Evolutionary conservation across 1,140 invertebrate species (phyloP).

Genomic region (Euwallacea fornicatus): DNA sequence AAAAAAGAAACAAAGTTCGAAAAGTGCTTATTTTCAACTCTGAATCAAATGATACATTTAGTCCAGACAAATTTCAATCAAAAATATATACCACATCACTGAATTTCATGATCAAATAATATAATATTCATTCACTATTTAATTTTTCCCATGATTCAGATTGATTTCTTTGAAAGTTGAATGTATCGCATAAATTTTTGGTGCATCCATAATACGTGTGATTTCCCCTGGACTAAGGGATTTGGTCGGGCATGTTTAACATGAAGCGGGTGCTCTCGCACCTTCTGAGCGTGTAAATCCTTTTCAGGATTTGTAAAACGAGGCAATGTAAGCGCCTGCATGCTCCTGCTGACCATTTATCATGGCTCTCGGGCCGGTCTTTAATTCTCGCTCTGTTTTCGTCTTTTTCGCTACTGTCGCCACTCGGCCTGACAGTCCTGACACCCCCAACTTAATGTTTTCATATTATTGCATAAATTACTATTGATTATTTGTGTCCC

Average conservation of each 20-base stretch:
- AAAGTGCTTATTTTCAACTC: conserved; percentile 12
- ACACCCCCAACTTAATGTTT: conserved; percentile 34
- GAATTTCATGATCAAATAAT: neutral
- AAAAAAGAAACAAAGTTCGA: conserved; percentile 22
- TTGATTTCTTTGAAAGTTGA: neutral
- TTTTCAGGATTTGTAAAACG: conserved; percentile 38
- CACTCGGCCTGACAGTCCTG: conserved; percentile 18
- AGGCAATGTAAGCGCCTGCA: conserved; percentile 35
- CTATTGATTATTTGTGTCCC: conserved; percentile 11
- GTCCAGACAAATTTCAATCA: conserved; percentile 12
- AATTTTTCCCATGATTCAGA: neutral
- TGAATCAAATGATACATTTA: conserved; percentile 2
- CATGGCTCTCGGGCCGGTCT: conserved; percentile 31
- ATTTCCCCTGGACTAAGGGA: conserved; percentile 29
- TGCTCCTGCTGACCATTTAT: conserved; percentile 36
- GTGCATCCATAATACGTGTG: neutral
- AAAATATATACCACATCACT: neutral
- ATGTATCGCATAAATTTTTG: neutral
- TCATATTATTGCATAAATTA: conserved; percentile 34
- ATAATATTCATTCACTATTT: neutral
- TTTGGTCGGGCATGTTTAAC: conserved; percentile 25
- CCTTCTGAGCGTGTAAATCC: conserved; percentile 36
- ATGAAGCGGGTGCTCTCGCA: conserved; percentile 27
- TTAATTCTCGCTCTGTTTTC: conserved; percentile 36
- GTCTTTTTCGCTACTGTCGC: conserved; percentile 33